Evolutionary conservation across 2,797 vertebrate genomes (phyloP).

Genomic region (Heteromormyrus szaboi): DNA sequence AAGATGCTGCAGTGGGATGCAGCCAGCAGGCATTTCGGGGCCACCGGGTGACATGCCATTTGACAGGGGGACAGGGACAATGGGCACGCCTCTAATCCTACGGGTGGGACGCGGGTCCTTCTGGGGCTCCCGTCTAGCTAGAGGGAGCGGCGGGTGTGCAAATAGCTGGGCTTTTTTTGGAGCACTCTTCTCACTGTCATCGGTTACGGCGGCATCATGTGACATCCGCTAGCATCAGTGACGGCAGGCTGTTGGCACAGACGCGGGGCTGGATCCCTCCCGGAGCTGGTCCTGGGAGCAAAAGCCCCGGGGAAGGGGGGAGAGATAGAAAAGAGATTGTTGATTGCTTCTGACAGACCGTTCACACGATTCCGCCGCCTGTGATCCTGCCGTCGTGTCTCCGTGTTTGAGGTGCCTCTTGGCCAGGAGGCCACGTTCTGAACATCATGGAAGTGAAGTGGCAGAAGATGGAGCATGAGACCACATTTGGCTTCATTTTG

Average conservation of each 20-base stretch:
- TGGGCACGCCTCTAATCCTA: constrained; percentile 40
- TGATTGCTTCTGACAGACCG: constrained; percentile 59
- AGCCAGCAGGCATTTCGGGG: constrained; percentile 61
- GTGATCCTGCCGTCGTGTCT: constrained; percentile 13
- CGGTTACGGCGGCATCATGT: constrained; percentile 49
- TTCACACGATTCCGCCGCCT: constrained; percentile 52
- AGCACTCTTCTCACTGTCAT: constrained; percentile 46
- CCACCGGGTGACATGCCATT: constrained; percentile 54
- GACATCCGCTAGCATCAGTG: constrained; percentile 50
- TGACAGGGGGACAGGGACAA: constrained; percentile 40
- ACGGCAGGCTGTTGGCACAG: constrained; percentile 40
- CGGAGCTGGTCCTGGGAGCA: constrained; percentile 47
- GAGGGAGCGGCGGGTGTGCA: constrained; percentile 51
- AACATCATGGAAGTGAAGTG: neutral
- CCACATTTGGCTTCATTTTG: neutral
- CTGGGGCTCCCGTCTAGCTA: constrained; percentile 56
- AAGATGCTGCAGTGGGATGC: constrained; percentile 30
- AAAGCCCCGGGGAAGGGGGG: constrained; percentile 44
- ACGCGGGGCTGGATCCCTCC: constrained; percentile 44
- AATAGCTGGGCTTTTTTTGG: constrained; percentile 42
- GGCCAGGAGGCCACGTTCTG: neutral
- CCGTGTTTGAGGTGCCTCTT: neutral
- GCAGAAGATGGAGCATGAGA: neutral
- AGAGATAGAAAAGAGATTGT: constrained; percentile 56
- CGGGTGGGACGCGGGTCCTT: constrained; percentile 49